A percentile compares a stretch with the other conserved stretches of the same genome.
Evolutionary conservation across 2,888 invertebrate genomes (phyloP).

Genomic region (Gortyna flavago): DNA sequence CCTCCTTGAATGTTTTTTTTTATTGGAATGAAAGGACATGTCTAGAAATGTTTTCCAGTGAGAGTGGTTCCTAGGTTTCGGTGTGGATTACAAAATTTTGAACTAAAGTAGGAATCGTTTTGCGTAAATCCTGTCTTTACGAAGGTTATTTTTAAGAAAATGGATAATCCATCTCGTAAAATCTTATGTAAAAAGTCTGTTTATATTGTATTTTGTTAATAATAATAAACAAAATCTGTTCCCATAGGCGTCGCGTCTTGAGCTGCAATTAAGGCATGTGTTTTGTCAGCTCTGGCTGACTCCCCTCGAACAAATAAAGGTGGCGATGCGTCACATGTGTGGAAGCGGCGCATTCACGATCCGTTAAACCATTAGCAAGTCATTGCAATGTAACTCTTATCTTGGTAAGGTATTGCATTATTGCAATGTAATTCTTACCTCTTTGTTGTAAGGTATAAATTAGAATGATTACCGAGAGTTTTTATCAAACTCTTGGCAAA

Average conservation of each 20-base stretch:
- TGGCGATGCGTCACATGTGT: slow-evolving; percentile 43
- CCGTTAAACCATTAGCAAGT: not conserved
- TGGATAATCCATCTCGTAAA: not conserved
- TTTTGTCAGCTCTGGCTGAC: slow-evolving; percentile 53
- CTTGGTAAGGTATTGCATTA: no score
- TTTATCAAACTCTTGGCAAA: no score
- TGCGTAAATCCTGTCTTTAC: not conserved
- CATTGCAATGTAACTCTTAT: no score
- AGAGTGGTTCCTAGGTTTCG: not conserved
- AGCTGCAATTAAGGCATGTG: slow-evolving; percentile 72
- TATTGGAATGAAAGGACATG: not conserved
- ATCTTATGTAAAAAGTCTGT: slow-evolving; percentile 1
- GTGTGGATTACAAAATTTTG: not conserved
- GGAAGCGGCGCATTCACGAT: not conserved
- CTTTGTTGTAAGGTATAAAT: no score
- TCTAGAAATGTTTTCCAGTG: slow-evolving; percentile 2
- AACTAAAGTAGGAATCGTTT: not conserved
- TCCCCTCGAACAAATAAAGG: slow-evolving; percentile 47
- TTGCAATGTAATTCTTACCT: no score
- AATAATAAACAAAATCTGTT: slow-evolving; percentile 68
- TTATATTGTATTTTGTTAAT: slow-evolving; percentile 40
- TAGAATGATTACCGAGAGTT: no score
- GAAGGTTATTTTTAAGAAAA: not conserved
- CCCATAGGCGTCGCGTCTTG: slow-evolving; percentile 70
- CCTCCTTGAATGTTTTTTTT: not conserved